phyloP scores from a whole-genome alignment of 1,140 invertebrate species.

The Druon quercuslanigerum region DNA sequence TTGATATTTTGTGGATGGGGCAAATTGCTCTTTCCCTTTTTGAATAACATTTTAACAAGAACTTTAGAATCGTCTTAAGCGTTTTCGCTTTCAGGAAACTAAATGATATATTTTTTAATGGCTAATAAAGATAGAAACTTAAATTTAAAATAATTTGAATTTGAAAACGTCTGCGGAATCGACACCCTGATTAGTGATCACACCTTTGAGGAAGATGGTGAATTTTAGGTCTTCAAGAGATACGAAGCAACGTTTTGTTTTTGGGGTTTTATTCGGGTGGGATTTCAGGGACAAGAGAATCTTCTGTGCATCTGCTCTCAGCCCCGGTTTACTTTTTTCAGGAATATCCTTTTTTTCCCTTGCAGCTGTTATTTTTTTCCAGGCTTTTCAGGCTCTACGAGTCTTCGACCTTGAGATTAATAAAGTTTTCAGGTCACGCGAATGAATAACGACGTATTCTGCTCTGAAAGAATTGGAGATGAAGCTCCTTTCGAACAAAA shows the following conservation, averaged over 20 bases:
- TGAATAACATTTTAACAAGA: no score
- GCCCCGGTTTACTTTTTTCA: constrained; percentile 57
- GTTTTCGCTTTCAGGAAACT: no score
- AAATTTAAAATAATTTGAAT: no score
- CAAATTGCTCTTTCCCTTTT: no score
- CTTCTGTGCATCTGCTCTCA: constrained; percentile 62
- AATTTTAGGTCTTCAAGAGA: constrained; percentile 61
- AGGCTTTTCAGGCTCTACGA: constrained; percentile 73
- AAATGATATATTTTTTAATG: no score
- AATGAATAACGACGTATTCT: constrained; percentile 52
- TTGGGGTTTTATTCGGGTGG: constrained; percentile 53
- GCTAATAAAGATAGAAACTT: no score
- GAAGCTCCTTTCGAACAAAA: constrained; percentile 45
- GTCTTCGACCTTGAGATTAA: constrained; percentile 60
- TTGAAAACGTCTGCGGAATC: no score
- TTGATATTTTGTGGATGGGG: no score
- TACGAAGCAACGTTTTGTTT: constrained; percentile 42
- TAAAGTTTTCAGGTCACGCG: constrained; percentile 66
- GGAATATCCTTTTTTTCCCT: constrained; percentile 65
- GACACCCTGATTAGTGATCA: not conserved
- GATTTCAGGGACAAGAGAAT: constrained; percentile 63
- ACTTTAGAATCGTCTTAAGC: no score
- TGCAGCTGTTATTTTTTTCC: constrained; percentile 74
- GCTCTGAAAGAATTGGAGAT: constrained; percentile 42
- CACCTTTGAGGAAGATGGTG: constrained; percentile 3